phyloP scores from a whole-genome alignment of 2,113 vertebrate species.

The Micronisus gabar region DNA sequence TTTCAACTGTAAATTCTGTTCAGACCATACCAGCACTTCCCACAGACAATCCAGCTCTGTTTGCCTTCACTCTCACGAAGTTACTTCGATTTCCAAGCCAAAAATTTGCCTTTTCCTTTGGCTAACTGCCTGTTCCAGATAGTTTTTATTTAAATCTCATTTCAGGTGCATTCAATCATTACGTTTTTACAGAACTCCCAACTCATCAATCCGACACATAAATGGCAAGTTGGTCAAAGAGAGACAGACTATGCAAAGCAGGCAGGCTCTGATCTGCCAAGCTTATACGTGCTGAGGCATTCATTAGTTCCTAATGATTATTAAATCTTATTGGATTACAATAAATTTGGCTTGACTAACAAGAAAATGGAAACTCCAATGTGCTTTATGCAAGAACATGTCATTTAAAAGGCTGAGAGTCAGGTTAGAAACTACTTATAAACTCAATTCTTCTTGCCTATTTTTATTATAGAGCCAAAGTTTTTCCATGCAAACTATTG shows the following conservation, averaged over 20 bases:
- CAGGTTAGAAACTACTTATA: not conserved
- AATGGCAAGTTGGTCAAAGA: constrained; percentile 16
- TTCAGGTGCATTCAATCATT: not conserved
- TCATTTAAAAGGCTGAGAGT: not conserved
- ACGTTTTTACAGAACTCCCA: constrained; percentile 27
- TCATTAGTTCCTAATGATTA: constrained; percentile 39
- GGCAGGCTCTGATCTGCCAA: constrained; percentile 11
- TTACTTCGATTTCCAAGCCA: not conserved
- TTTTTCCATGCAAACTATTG: not conserved
- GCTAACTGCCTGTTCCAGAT: not conserved
- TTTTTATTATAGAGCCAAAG: not conserved
- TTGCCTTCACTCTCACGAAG: constrained; percentile 4
- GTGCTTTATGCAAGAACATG: not conserved
- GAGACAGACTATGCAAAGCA: constrained; percentile 3
- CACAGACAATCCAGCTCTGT: not conserved
- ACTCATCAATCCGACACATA: not conserved
- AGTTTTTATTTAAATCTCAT: constrained; percentile 32
- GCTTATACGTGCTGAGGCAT: constrained; percentile 13
- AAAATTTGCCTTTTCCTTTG: not conserved
- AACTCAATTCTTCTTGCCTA: not conserved
- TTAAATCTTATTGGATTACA: constrained; percentile 41
- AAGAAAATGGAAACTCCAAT: not conserved
- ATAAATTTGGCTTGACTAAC: constrained; percentile 25
- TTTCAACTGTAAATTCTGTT: not conserved
- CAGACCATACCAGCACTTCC: not conserved